These are phyloP conservation scores for Oncorhynchus masou DNA, from an alignment of 2,113 vertebrate species.

Conservation along the genomic window DNA sequence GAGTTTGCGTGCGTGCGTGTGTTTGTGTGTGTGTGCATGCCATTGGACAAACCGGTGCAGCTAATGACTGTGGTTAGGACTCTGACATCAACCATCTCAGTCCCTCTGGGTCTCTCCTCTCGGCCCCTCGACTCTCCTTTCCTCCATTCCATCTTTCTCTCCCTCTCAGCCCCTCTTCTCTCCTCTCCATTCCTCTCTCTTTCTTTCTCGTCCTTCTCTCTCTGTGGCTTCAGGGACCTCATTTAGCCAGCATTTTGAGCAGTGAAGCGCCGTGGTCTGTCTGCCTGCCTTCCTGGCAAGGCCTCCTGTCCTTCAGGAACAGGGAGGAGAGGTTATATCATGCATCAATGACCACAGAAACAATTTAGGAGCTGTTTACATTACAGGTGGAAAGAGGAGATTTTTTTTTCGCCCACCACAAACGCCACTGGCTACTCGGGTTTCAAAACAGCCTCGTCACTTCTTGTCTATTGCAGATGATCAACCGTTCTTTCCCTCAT, in stretches of 20 bases:
- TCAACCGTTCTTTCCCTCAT: no score
- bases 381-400: slow-evolving; percentile 29
- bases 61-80: not conserved
- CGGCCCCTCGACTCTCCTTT: no score
- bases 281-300: not conserved
- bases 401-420: slow-evolving; percentile 13
- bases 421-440: slow-evolving; percentile 23
- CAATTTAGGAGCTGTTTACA: slow-evolving; percentile 44
- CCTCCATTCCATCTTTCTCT: no score
- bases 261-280: slow-evolving; percentile 23
- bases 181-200: not conserved
- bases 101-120: no score
- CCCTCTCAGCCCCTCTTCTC: not conserved
- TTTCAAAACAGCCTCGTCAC: slow-evolving; percentile 24
- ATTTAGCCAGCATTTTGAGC: slow-evolving; percentile 26
- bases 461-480: not conserved
- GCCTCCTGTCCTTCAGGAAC: slow-evolving; percentile 43
- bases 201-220: slow-evolving; percentile 2
- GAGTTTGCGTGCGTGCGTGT: not conserved
- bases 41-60: not conserved
- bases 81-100: not conserved
- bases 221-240: slow-evolving; percentile 18
- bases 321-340: slow-evolving; percentile 13
- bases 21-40: not conserved
- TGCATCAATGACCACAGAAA: slow-evolving; percentile 43